Evolutionary conservation across 2,113 vertebrate species (phyloP).

Genomic region (Lepisosteus oculatus): DNA sequence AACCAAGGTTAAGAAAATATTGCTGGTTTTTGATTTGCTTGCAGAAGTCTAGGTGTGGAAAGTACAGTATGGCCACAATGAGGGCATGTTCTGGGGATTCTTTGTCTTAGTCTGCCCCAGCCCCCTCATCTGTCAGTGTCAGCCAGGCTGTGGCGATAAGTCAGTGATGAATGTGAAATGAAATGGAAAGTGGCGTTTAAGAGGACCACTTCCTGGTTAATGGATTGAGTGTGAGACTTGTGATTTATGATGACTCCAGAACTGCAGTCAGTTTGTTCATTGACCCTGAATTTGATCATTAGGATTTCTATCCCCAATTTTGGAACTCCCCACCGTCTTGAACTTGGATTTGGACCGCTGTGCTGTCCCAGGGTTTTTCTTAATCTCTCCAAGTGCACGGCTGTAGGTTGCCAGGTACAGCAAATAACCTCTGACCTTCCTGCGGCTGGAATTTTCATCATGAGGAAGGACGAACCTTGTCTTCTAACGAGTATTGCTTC

Average conservation of each 20-base stretch:
- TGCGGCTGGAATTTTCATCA: no score
- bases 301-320: not conserved
- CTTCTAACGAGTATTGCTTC: no score
- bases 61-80: no score
- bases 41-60: no score
- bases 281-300: not conserved
- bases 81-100: not conserved
- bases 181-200: constrained; percentile 50
- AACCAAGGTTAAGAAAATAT: no score
- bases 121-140: constrained; percentile 49
- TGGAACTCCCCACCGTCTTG: not conserved
- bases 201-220: constrained; percentile 55
- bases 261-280: not conserved
- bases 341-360: not conserved
- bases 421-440: no score
- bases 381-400: no score
- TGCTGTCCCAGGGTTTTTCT: not conserved
- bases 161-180: constrained; percentile 47
- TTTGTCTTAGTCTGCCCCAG: constrained; percentile 20
- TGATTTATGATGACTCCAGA: not conserved
- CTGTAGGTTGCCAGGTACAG: no score
- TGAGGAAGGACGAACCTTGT: no score
- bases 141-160: constrained; percentile 42
- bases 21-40: not conserved
- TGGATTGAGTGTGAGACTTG: constrained; percentile 44